Conservation (phyloP, 2,888 invertebrate species). For the Eupithecia subumbrata region DNA sequence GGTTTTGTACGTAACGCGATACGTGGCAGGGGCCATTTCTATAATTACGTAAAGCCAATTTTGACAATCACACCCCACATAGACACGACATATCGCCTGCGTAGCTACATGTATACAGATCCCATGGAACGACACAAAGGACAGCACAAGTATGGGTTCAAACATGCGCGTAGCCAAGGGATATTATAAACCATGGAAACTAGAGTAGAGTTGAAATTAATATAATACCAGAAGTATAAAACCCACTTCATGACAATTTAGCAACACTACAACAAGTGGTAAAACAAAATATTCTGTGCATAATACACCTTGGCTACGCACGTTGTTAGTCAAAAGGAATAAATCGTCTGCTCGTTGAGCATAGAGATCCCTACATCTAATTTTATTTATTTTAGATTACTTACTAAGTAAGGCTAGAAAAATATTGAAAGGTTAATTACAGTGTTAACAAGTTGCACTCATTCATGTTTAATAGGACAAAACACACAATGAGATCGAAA, state of each 20-base stretch:
- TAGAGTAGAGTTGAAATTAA: not conserved
- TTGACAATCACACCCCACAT: slow-evolving; percentile 75
- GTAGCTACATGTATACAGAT: slow-evolving; percentile 69
- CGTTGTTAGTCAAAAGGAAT: slow-evolving; percentile 19
- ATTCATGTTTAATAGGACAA: slow-evolving; percentile 60
- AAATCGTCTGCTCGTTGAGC: slow-evolving; percentile 3
- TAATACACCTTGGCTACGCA: slow-evolving; percentile 15
- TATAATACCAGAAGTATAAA: not conserved
- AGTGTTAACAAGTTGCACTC: slow-evolving; percentile 67
- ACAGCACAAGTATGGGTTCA: slow-evolving; percentile 47
- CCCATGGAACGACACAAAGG: slow-evolving; percentile 48
- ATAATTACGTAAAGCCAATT: slow-evolving; percentile 81
- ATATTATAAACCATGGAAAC: not conserved
- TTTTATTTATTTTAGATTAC: slow-evolving; percentile 5
- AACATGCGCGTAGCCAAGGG: slow-evolving; percentile 41
- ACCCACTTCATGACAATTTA: too few relatives aligned
- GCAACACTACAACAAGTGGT: not conserved
- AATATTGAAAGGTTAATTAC: slow-evolving; percentile 63
- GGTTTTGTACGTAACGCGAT: slow-evolving; percentile 94
- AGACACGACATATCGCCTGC: slow-evolving; percentile 65
- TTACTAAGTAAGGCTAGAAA: slow-evolving; percentile 14
- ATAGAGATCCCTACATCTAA: not conserved
- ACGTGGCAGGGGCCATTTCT: slow-evolving; percentile 89
- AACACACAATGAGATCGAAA: slow-evolving; percentile 54
- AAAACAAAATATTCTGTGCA: not conserved